Conservation (phyloP, 2,888 invertebrate species). For the Salticus scenicus region DNA sequence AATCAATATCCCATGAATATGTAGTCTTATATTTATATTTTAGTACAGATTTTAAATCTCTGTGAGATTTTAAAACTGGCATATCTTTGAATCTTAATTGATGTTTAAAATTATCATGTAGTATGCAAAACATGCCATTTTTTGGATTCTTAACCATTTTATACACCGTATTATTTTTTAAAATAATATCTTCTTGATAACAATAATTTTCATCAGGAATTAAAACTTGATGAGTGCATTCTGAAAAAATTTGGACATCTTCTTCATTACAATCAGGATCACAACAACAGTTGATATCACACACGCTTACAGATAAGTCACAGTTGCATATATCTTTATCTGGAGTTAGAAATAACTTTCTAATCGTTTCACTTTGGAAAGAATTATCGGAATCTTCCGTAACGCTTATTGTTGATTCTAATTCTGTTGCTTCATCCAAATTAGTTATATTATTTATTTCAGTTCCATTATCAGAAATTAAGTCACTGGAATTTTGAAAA, state of each 20-base stretch:
- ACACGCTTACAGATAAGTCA: constrained; percentile 78
- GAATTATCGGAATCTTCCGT: constrained; percentile 19
- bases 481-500: neutral
- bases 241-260: constrained; percentile 80
- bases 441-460: neutral
- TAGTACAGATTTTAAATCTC: constrained; percentile 37
- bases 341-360: constrained; percentile 17
- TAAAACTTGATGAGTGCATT: constrained; percentile 77
- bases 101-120: constrained; percentile 79
- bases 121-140: constrained; percentile 80
- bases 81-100: constrained; percentile 74
- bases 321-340: constrained; percentile 74
- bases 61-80: constrained; percentile 45
- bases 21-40: constrained; percentile 36
- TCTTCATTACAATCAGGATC: constrained; percentile 83
- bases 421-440: neutral
- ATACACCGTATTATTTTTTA: constrained; percentile 78
- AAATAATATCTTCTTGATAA: constrained; percentile 78
- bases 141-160: constrained; percentile 74
- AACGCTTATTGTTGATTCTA: constrained; percentile 16
- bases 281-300: constrained; percentile 91
- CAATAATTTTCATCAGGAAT: constrained; percentile 77
- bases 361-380: neutral
- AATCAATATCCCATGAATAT: constrained; percentile 48
- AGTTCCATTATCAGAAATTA: neutral